Evolutionary conservation across 2,888 invertebrate genomes (phyloP).

Genomic region (Exephanes ischioxanthus): DNA sequence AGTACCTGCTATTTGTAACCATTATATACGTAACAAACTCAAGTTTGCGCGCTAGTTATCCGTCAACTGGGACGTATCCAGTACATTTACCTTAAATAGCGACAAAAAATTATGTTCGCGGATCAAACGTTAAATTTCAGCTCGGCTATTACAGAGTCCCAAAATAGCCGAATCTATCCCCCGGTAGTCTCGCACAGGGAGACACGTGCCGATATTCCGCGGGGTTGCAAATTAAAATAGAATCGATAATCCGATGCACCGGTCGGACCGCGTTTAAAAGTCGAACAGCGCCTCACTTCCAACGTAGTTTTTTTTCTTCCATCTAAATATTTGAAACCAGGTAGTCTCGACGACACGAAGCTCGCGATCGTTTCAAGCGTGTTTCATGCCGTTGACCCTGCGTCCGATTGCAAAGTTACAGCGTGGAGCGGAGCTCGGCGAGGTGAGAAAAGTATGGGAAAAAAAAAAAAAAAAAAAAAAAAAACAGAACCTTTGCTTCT

Average conservation of each 20-base stretch:
- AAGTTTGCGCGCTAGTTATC: too few relatives aligned
- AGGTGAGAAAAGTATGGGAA: neutral
- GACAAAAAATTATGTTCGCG: too few relatives aligned
- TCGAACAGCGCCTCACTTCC: neutral
- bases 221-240: constrained; percentile 7
- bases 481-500: constrained; percentile 24
- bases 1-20: too few relatives aligned
- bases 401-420: constrained; percentile 26
- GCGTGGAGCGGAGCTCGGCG: neutral
- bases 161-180: neutral
- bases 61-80: too few relatives aligned
- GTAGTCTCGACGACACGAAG: neutral
- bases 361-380: neutral
- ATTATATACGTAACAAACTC: too few relatives aligned
- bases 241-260: constrained; percentile 3
- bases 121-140: neutral
- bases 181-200: neutral
- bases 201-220: neutral
- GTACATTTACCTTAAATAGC: too few relatives aligned
- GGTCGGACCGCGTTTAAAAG: neutral
- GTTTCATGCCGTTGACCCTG: constrained; percentile 27
- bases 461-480: neutral
- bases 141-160: neutral
- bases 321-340: constrained; percentile 9
- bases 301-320: neutral